Conservation (phyloP, 1,140 invertebrate genomes). For the Lysiphlebus fabarum region DNA sequence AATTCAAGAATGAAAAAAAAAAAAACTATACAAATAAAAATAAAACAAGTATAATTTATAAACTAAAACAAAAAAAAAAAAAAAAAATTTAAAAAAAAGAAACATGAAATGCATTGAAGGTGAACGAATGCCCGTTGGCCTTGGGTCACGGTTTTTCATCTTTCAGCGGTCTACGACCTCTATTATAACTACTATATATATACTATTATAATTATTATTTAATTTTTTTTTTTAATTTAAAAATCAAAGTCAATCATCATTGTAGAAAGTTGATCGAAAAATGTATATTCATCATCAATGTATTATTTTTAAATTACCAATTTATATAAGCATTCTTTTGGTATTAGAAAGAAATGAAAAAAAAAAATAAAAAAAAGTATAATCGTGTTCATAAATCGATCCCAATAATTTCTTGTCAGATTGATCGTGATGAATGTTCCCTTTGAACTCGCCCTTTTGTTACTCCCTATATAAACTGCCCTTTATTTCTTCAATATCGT, state of each 20-base stretch:
- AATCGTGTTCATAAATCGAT: neutral
- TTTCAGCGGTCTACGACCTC: conserved; percentile 3
- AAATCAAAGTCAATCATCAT: too few relatives aligned
- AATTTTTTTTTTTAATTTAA: too few relatives aligned
- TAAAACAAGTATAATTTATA: conserved; percentile 21
- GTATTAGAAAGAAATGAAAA: neutral
- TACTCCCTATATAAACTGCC: too few relatives aligned
- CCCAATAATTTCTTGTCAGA: too few relatives aligned
- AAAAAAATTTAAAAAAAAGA: conserved; percentile 14
- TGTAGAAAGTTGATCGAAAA: neutral
- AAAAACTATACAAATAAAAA: conserved; percentile 28
- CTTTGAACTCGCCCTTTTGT: too few relatives aligned
- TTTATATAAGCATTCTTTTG: too few relatives aligned
- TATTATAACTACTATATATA: too few relatives aligned
- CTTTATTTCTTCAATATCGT: too few relatives aligned
- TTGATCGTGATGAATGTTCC: too few relatives aligned
- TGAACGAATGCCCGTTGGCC: conserved; percentile 37
- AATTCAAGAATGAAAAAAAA: conserved; percentile 24
- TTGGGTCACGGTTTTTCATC: conserved; percentile 30
- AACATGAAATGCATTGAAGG: conserved; percentile 29
- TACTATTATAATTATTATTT: too few relatives aligned
- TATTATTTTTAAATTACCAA: too few relatives aligned
- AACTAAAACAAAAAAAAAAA: conserved; percentile 23
- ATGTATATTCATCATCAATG: too few relatives aligned
- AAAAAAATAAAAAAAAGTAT: neutral